Conservation (phyloP, 2,888 invertebrate species). For the Tetranychus truncatus region DNA sequence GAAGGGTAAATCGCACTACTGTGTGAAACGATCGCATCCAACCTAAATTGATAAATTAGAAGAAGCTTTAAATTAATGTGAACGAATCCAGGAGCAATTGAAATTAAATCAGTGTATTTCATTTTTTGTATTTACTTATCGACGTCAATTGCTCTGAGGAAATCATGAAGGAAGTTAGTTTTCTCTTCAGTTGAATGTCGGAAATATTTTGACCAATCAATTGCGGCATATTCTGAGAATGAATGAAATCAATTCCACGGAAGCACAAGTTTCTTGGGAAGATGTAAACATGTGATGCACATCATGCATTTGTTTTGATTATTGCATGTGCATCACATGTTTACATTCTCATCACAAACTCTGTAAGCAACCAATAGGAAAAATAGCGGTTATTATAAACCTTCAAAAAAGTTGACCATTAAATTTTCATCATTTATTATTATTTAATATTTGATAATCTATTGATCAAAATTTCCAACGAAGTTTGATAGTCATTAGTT, state of each 20-base stretch:
- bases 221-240: not conserved
- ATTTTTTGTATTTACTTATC: not conserved
- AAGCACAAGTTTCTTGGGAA: not conserved
- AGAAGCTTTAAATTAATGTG: no score
- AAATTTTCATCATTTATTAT: no score
- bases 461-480: no score
- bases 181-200: constrained; percentile 24
- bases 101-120: not conserved
- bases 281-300: no score
- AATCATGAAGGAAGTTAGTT: not conserved
- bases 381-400: no score
- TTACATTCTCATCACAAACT: no score
- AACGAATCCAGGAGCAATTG: not conserved
- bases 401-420: no score
- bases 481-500: no score
- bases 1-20: not conserved
- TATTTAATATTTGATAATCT: no score
- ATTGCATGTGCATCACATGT: no score
- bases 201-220: constrained; percentile 19
- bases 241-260: not conserved
- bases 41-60: not conserved
- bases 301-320: no score
- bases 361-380: no score
- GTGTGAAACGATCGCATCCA: not conserved
- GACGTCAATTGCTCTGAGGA: not conserved